phyloP scores from a whole-genome alignment of 2,113 vertebrate genomes.

The Myodes glareolus region DNA sequence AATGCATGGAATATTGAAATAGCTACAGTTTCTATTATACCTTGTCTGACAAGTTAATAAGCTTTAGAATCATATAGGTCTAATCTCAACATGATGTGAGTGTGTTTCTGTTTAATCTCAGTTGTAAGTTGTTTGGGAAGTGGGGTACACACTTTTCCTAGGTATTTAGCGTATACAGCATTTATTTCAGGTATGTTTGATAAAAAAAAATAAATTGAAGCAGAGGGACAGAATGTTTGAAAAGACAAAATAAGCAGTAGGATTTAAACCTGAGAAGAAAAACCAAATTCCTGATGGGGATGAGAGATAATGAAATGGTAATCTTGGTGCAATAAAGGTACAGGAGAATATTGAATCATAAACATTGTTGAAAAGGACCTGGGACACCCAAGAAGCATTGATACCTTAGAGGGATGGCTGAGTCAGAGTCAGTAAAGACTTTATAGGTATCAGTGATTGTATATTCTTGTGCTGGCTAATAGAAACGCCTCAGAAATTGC shows the following conservation, averaged over 20 bases:
- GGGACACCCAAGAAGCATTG: background rate
- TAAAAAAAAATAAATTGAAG: background rate
- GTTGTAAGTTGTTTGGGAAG: background rate
- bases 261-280: background rate
- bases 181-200: background rate
- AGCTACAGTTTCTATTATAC: background rate
- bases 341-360: background rate
- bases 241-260: background rate
- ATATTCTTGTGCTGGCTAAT: background rate
- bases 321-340: background rate
- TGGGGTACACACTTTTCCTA: fast-evolving
- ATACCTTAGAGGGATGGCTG: background rate
- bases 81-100: background rate
- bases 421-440: background rate
- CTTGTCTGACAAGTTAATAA: background rate
- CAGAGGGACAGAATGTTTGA: background rate
- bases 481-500: background rate
- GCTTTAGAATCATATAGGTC: background rate
- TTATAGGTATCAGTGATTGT: background rate
- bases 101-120: background rate
- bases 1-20: background rate
- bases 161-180: background rate
- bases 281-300: background rate
- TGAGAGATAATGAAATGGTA: background rate
- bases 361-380: background rate